Percentiles rank a stretch among this genome's conserved stretches.
Evolutionary conservation across 2,888 invertebrate species (phyloP).

Genomic region (Pyrrhia umbra): DNA sequence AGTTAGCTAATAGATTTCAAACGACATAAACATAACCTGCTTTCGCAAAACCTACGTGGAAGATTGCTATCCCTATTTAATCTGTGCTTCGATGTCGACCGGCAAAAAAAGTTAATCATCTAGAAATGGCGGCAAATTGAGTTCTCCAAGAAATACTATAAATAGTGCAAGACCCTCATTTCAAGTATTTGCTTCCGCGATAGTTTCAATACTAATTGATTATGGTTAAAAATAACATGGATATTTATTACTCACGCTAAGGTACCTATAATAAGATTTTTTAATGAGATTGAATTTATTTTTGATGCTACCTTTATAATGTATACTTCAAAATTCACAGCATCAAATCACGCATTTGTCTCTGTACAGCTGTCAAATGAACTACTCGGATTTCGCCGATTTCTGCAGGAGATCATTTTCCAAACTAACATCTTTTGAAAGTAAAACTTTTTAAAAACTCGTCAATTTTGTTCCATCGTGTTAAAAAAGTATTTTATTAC

Average conservation of each 20-base stretch:
- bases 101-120: constrained; percentile 39
- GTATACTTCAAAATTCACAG: no score
- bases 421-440: not conserved
- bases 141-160: constrained; percentile 45
- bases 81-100: constrained; percentile 34
- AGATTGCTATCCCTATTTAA: constrained; percentile 44
- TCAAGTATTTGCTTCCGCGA: constrained; percentile 53
- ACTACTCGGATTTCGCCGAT: no score
- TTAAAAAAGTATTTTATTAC: constrained; percentile 11
- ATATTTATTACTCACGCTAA: no score
- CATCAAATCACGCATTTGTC: no score
- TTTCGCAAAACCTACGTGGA: constrained; percentile 62
- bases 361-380: no score
- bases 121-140: constrained; percentile 54
- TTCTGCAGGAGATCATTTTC: no score
- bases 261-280: no score
- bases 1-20: constrained; percentile 45
- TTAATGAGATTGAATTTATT: constrained; percentile 9
- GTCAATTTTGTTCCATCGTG: constrained; percentile 1
- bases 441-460: constrained; percentile 1
- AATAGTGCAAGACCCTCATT: constrained; percentile 37
- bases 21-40: constrained; percentile 46
- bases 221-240: constrained; percentile 31
- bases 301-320: no score
- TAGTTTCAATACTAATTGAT: constrained; percentile 34